phyloP scores from a whole-genome alignment of 2,888 invertebrate species.

The Tetanocera ferruginea region DNA sequence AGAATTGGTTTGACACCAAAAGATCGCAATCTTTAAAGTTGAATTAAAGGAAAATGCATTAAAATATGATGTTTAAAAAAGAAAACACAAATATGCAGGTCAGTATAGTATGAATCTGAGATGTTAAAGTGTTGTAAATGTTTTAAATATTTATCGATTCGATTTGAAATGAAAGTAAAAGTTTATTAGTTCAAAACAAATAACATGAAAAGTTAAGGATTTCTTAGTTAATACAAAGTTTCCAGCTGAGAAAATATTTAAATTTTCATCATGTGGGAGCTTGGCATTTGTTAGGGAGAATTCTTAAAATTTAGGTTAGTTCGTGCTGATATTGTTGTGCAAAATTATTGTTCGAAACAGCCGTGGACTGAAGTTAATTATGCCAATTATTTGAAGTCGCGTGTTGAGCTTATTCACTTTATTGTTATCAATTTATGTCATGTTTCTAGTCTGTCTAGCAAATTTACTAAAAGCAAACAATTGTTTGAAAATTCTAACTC shows the following conservation, averaged over 20 bases:
- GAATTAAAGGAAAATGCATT: background rate
- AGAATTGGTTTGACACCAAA: conserved; percentile 99
- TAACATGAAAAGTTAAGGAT: too few species aligned
- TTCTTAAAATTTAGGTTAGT: background rate
- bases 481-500: background rate
- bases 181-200: too few species aligned
- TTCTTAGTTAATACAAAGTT: too few species aligned
- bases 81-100: background rate
- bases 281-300: background rate
- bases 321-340: background rate
- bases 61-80: background rate
- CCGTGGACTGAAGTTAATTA: background rate
- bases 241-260: too few species aligned
- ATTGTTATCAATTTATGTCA: conserved; percentile 10
- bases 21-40: conserved; percentile 78
- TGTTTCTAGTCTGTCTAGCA: background rate
- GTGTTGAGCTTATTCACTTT: conserved; percentile 24
- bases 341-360: background rate
- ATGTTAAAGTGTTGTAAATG: too few species aligned
- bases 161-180: too few species aligned
- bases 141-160: too few species aligned
- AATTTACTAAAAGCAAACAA: background rate
- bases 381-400: conserved; percentile 28
- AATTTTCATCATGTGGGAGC: background rate
- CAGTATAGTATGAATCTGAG: too few species aligned